These are phyloP conservation scores for Enteromius argenteus DNA, from an alignment of 2,797 vertebrate genomes.

Conservation along the genomic window DNA sequence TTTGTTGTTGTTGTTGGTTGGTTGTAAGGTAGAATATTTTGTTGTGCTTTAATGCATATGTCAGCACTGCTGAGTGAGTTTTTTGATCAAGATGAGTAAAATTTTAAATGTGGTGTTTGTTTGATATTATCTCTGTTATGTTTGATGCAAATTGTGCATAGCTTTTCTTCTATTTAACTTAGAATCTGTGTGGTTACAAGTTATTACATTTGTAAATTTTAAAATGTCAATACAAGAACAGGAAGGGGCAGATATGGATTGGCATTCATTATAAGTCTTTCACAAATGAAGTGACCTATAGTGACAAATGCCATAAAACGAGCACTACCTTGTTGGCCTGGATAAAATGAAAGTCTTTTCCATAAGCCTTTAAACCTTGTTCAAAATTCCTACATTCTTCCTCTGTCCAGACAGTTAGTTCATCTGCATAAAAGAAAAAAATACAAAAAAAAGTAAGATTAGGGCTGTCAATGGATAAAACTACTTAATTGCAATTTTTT, in stretches of 20 bases:
- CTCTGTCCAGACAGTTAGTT: conserved; percentile 96
- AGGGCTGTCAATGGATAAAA: not conserved
- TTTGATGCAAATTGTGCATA: not conserved
- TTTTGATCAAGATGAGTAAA: too few relatives aligned
- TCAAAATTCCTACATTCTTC: conserved; percentile 99
- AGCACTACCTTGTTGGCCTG: conserved; percentile 95
- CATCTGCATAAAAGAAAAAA: conserved; percentile 77
- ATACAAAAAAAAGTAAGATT: not conserved
- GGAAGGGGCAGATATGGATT: not conserved
- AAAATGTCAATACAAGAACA: not conserved
- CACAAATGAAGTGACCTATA: not conserved
- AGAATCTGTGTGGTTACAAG: too few relatives aligned
- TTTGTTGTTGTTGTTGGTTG: too few relatives aligned
- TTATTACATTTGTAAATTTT: not conserved
- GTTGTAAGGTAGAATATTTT: too few relatives aligned
- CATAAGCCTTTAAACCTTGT: conserved; percentile 96
- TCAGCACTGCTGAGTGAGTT: too few relatives aligned
- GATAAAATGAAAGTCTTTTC: conserved; percentile 98
- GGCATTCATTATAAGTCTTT: not conserved
- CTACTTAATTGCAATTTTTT: not conserved
- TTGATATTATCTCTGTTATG: not conserved
- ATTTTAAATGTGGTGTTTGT: too few relatives aligned
- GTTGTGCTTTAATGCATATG: too few relatives aligned
- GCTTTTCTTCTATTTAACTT: not conserved
- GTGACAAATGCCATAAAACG: conserved; percentile 71